A percentile compares a stretch with the other conserved stretches of the same genome.
Evolutionary conservation across 2,113 vertebrate species (phyloP).

Genomic region (Sylvietta virens): DNA sequence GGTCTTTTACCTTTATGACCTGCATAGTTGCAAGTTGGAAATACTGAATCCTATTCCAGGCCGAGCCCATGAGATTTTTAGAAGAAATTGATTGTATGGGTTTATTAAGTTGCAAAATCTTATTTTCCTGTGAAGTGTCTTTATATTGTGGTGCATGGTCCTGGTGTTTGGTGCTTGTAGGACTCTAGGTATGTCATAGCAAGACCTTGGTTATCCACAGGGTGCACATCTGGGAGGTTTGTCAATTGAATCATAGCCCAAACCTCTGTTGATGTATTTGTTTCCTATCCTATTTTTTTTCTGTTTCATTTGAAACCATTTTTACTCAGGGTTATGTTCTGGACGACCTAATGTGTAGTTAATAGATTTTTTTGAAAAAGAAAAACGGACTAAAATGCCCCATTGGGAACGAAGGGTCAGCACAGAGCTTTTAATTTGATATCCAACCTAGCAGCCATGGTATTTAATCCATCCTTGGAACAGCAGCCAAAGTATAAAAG

Average conservation of each 20-base stretch:
- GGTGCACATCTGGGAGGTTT: not conserved
- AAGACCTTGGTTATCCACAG: not conserved
- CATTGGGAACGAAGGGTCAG: not conserved
- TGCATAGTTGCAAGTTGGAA: not conserved
- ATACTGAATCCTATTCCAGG: not conserved
- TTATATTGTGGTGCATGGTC: rapidly evolving
- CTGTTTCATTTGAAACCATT: not conserved
- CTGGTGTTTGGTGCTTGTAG: not conserved
- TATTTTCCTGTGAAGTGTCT: not conserved
- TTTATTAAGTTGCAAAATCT: not conserved
- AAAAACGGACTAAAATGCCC: not conserved
- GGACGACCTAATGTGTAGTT: not conserved
- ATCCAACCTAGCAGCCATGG: not conserved
- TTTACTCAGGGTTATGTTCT: not conserved
- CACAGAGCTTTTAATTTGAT: slow-evolving; percentile 26
- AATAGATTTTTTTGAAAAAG: not conserved
- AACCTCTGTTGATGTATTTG: not conserved
- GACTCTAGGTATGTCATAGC: not conserved
- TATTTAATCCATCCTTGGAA: slow-evolving; percentile 15
- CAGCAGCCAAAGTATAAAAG: not conserved
- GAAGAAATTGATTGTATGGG: not conserved
- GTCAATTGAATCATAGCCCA: not conserved
- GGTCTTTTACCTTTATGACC: not conserved
- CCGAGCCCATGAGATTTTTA: not conserved
- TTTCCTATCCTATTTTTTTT: not conserved